phyloP scores from a whole-genome alignment of 1,140 invertebrate species.

The Cotesia glomerata region DNA sequence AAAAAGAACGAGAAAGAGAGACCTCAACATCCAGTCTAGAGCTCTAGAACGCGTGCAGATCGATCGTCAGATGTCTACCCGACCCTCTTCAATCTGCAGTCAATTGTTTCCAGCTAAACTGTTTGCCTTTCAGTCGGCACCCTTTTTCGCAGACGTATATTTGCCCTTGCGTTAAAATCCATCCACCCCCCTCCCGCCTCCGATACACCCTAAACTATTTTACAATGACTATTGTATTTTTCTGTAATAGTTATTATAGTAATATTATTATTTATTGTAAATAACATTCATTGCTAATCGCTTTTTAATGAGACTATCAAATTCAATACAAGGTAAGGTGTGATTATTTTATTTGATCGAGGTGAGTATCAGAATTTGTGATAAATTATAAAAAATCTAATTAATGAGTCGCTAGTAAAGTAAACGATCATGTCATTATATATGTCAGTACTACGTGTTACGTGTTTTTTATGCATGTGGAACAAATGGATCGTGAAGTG shows the following conservation, averaged over 20 bases:
- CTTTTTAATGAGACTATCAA: background rate
- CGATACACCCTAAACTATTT: constrained; percentile 9
- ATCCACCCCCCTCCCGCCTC: background rate
- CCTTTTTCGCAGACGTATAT: constrained; percentile 58
- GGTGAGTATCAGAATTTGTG: too few relatives aligned
- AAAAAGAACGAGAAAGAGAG: too few relatives aligned
- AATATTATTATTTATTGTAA: background rate
- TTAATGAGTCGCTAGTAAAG: too few relatives aligned
- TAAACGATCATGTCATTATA: too few relatives aligned
- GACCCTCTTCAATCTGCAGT: constrained; percentile 63
- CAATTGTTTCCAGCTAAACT: constrained; percentile 66
- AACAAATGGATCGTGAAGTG: too few relatives aligned
- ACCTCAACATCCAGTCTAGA: background rate
- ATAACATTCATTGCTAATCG: background rate
- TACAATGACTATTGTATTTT: constrained; percentile 1
- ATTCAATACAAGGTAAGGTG: background rate
- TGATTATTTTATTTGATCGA: too few relatives aligned
- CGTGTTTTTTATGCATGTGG: too few relatives aligned
- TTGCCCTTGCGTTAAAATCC: constrained; percentile 55
- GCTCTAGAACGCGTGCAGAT: constrained; percentile 30
- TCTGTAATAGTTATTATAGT: background rate
- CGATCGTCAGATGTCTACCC: constrained; percentile 40
- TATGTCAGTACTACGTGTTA: too few relatives aligned
- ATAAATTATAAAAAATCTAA: too few relatives aligned
- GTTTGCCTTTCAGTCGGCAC: constrained; percentile 63